These are phyloP conservation scores for Trichonephila inaurata DNA, from an alignment of 1,140 invertebrate species.

Conservation along the genomic window DNA sequence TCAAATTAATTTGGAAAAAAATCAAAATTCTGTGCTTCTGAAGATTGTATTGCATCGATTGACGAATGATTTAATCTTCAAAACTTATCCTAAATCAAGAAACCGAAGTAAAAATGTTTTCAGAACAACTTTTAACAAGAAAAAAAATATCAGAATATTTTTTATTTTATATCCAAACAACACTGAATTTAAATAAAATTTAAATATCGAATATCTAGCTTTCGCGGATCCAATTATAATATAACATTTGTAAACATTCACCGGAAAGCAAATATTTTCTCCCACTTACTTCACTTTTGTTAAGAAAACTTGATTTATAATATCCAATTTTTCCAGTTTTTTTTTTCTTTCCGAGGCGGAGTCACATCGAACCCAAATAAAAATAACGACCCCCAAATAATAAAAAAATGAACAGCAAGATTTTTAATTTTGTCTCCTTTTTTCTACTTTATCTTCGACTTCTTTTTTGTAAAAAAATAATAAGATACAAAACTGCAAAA, in stretches of 20 bases:
- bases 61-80: no score
- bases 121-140: no score
- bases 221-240: no score
- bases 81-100: no score
- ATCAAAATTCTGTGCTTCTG: no score
- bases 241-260: neutral
- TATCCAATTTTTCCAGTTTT: slow-evolving; percentile 3
- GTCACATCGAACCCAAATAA: slow-evolving; percentile 1
- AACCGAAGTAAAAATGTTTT: no score
- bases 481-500: neutral
- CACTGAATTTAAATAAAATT: no score
- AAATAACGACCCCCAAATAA: slow-evolving; percentile 37
- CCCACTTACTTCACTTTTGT: slow-evolving; percentile 32
- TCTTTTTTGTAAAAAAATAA: slow-evolving; percentile 39
- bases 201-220: no score
- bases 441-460: slow-evolving; percentile 40
- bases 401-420: slow-evolving; percentile 44
- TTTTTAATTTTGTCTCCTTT: slow-evolving; percentile 69
- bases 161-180: no score
- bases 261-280: neutral
- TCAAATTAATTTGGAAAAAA: no score
- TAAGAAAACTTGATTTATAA: slow-evolving; percentile 47
- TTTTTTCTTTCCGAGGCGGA: neutral
- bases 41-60: no score
- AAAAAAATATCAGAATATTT: no score